phyloP scores from a whole-genome alignment of 2,113 vertebrate genomes.

The Hippocampus guttulatus region DNA sequence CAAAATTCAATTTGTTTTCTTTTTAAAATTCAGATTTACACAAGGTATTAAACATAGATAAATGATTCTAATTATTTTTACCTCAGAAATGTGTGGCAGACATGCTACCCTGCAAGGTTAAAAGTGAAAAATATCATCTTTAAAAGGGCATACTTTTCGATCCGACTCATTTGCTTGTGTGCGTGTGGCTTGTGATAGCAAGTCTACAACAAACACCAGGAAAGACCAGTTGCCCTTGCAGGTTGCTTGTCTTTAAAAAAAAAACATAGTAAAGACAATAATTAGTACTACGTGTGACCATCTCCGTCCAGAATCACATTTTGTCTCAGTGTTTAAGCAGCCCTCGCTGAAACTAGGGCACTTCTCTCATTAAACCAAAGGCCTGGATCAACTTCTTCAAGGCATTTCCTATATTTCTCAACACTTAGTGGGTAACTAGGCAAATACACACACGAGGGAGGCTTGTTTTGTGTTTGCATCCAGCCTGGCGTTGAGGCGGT shows the following conservation, averaged over 20 bases:
- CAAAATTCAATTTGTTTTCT: not conserved
- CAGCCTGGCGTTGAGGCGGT: not conserved
- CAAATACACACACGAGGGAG: slow-evolving; percentile 14
- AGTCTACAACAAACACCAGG: not conserved
- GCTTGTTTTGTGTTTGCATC: not conserved
- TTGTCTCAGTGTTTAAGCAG: slow-evolving; percentile 37
- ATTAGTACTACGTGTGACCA: not conserved
- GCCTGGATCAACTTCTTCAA: slow-evolving; percentile 27
- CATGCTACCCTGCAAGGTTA: not conserved
- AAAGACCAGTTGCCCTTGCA: not conserved
- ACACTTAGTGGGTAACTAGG: slow-evolving; percentile 52
- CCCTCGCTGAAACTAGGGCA: slow-evolving; percentile 48
- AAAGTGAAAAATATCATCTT: not conserved
- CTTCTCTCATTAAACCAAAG: slow-evolving; percentile 36
- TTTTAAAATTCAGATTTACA: not conserved
- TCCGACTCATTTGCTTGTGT: not conserved
- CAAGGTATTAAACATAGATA: not conserved
- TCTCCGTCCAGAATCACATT: slow-evolving; percentile 45
- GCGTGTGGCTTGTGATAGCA: not conserved
- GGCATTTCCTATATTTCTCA: slow-evolving; percentile 50
- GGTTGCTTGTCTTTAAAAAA: not conserved
- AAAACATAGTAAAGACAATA: slow-evolving; percentile 21
- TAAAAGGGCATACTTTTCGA: not conserved
- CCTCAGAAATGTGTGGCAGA: not conserved
- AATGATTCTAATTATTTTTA: not conserved